A percentile compares a stretch with the other conserved stretches of the same genome.
These are phyloP conservation scores for Ramazzottius varieornatus DNA, from an alignment of 2,888 invertebrate genomes.

Conservation along the genomic window DNA sequence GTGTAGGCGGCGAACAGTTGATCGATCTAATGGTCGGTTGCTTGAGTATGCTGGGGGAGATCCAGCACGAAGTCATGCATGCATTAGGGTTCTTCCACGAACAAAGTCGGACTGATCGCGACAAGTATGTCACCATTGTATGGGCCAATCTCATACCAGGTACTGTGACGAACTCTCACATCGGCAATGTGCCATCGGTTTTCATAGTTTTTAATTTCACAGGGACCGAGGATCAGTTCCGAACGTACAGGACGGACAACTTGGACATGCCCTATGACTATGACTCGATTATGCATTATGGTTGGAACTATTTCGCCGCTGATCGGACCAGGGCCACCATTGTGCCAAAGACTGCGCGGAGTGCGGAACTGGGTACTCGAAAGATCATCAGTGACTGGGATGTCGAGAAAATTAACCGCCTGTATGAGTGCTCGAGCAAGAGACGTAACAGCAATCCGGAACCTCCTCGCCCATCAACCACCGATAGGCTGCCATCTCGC, in stretches of 20 bases:
- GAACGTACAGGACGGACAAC: background rate
- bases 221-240: background rate
- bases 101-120: conserved; percentile 18
- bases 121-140: conserved; percentile 15
- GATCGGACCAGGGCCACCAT: background rate
- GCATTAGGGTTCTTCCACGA: conserved; percentile 20
- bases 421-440: background rate
- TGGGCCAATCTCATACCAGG: conserved; percentile 13
- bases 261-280: background rate
- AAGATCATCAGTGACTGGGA: background rate
- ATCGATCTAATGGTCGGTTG: background rate
- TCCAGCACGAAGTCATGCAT: conserved; percentile 21
- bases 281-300: background rate
- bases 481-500: too few species aligned
- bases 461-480: too few species aligned
- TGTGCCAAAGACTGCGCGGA: background rate
- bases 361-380: background rate
- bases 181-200: too few species aligned
- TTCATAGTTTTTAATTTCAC: background rate
- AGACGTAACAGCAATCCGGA: too few species aligned
- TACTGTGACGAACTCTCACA: too few species aligned
- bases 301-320: background rate
- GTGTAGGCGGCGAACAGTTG: background rate
- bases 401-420: background rate
- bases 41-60: conserved; percentile 13